A percentile compares a stretch with the other conserved stretches of the same genome.
phyloP scores from a whole-genome alignment of 2,888 invertebrate genomes.

The Limnephilus auricula region DNA sequence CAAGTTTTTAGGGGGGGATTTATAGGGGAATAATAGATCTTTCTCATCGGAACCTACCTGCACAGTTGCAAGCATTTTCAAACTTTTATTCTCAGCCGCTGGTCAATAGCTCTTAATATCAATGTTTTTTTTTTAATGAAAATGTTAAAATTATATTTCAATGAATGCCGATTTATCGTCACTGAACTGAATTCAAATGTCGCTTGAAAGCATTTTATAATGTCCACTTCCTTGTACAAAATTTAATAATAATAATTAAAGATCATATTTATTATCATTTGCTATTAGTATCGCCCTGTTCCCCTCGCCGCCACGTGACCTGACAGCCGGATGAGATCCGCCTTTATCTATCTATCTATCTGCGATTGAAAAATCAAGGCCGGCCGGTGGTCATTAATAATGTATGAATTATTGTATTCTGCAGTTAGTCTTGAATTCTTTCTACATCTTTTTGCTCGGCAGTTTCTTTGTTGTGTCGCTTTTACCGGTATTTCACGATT shows the following conservation, averaged over 20 bases:
- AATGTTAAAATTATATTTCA: too few species aligned
- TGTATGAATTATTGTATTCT: background rate
- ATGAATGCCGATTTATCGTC: too few species aligned
- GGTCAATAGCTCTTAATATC: too few species aligned
- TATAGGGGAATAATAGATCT: too few species aligned
- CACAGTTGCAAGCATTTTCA: too few species aligned
- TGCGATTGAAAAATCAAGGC: background rate
- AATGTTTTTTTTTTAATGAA: too few species aligned
- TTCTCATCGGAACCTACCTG: too few species aligned
- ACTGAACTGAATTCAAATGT: background rate
- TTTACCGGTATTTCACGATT: constrained; percentile 1
- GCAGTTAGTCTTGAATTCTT: background rate
- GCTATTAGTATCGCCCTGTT: background rate
- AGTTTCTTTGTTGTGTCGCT: constrained; percentile 8
- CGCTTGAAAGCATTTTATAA: background rate
- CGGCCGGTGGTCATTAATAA: background rate
- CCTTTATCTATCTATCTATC: background rate
- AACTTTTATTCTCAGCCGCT: too few species aligned
- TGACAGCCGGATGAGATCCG: background rate
- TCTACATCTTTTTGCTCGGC: background rate
- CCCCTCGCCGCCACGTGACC: background rate
- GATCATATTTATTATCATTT: background rate
- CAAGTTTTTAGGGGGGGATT: too few species aligned
- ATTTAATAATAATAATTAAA: background rate
- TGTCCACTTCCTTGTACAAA: background rate